phyloP scores from a whole-genome alignment of 2,113 vertebrate species.

The Mormyrus iriodes region DNA sequence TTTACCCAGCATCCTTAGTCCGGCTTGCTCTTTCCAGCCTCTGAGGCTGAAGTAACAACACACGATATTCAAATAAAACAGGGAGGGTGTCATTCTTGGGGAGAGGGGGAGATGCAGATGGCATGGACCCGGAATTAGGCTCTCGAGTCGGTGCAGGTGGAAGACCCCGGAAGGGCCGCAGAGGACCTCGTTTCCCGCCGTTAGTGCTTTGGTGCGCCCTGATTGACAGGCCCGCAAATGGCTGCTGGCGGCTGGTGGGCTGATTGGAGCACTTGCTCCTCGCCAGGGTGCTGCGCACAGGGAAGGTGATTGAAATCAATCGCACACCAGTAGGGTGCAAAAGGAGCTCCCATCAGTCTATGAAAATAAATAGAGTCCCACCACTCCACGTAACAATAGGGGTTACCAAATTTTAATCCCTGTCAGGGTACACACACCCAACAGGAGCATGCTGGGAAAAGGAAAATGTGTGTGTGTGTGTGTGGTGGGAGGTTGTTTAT shows the following conservation, averaged over 20 bases:
- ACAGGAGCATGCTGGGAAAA: neutral
- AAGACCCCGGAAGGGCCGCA: conserved; percentile 26
- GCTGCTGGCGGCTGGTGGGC: conserved; percentile 44
- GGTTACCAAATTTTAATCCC: neutral
- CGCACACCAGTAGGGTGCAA: conserved; percentile 31
- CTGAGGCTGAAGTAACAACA: neutral
- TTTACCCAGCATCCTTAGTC: neutral
- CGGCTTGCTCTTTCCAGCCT: neutral
- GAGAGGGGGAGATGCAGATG: conserved; percentile 12
- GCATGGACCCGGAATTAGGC: conserved; percentile 35
- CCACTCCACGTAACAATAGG: neutral
- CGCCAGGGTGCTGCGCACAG: conserved; percentile 38
- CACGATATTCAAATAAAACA: neutral
- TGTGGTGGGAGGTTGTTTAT: neutral
- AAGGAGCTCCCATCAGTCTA: neutral
- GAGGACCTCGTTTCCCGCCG: conserved; percentile 43
- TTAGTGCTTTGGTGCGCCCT: conserved; percentile 38
- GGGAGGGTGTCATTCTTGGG: neutral
- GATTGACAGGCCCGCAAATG: conserved; percentile 60
- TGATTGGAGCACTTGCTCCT: conserved; percentile 54
- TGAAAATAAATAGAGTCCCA: conserved; percentile 6
- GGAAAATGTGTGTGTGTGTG: neutral
- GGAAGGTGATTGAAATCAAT: conserved; percentile 52
- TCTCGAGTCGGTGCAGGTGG: conserved; percentile 36
- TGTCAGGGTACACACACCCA: neutral